These are phyloP conservation scores for Melolontha melolontha DNA, from an alignment of 2,888 invertebrate genomes.

Conservation along the genomic window DNA sequence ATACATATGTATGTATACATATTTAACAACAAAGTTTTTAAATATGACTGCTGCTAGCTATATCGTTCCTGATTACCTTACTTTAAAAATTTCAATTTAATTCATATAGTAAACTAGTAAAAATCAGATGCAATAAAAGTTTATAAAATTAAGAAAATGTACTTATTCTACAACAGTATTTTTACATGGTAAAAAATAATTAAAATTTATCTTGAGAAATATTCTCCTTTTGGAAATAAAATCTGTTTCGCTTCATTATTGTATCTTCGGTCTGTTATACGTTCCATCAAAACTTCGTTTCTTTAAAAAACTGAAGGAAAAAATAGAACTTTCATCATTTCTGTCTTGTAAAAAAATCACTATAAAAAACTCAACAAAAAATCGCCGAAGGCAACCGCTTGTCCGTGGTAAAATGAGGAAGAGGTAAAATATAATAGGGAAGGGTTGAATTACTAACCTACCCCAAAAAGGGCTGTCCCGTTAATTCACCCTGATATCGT, in stretches of 20 bases:
- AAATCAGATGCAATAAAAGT: too few relatives aligned
- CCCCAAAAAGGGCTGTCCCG: constrained; percentile 55
- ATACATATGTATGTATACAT: not conserved
- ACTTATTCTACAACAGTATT: too few relatives aligned
- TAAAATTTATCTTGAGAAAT: too few relatives aligned
- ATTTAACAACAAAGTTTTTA: constrained; percentile 20
- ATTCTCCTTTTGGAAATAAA: too few relatives aligned
- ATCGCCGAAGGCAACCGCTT: constrained; percentile 54
- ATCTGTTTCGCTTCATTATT: too few relatives aligned
- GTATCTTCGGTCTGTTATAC: constrained; percentile 28
- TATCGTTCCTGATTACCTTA: not conserved
- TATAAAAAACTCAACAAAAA: constrained; percentile 54
- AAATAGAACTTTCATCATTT: constrained; percentile 22
- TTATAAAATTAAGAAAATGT: too few relatives aligned
- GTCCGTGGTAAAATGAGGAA: constrained; percentile 50
- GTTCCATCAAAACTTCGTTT: constrained; percentile 24
- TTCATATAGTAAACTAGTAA: too few relatives aligned
- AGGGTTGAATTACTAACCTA: constrained; percentile 58
- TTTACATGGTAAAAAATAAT: too few relatives aligned
- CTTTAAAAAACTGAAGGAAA: constrained; percentile 37
- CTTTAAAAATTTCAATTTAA: too few relatives aligned
- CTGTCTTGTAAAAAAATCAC: constrained; percentile 47
- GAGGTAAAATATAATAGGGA: constrained; percentile 49
- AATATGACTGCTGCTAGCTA: constrained; percentile 12
- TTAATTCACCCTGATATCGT: constrained; percentile 56